A percentile compares a stretch with the other conserved stretches of the same genome.
Conservation (phyloP, 1,140 invertebrate species). For the Drosophila cardini region DNA sequence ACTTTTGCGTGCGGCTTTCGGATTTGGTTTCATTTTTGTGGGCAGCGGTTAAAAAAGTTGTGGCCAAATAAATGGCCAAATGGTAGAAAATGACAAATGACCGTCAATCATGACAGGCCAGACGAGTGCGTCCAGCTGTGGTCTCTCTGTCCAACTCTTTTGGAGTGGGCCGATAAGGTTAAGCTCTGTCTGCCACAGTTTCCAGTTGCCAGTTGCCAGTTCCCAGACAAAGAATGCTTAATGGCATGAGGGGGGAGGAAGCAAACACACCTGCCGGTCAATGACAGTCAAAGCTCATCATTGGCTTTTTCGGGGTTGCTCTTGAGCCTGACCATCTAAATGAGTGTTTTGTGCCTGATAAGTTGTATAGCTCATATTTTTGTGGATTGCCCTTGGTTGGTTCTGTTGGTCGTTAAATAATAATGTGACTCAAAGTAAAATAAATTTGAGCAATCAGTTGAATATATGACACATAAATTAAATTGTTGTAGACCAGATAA, state of each 20-base stretch:
- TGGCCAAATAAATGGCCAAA: slow-evolving; percentile 80
- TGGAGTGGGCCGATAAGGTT: slow-evolving; percentile 56
- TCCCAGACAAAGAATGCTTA: neutral
- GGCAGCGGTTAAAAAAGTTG: slow-evolving; percentile 75
- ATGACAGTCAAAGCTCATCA: slow-evolving; percentile 75
- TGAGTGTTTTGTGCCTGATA: slow-evolving; percentile 73
- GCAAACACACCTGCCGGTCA: slow-evolving; percentile 73
- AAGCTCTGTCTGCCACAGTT: slow-evolving; percentile 66
- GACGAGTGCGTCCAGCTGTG: slow-evolving; percentile 51
- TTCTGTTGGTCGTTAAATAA: slow-evolving; percentile 29
- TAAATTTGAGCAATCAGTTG: slow-evolving; percentile 52
- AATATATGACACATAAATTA: slow-evolving; percentile 25
- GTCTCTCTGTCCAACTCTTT: slow-evolving; percentile 15
- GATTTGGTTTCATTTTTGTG: slow-evolving; percentile 53
- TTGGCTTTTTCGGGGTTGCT: slow-evolving; percentile 34
- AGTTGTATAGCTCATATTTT: slow-evolving; percentile 55
- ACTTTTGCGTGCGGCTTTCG: slow-evolving; percentile 75
- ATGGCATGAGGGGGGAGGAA: neutral
- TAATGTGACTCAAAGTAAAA: slow-evolving; percentile 19
- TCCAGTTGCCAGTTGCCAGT: slow-evolving; percentile 7
- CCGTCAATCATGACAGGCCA: slow-evolving; percentile 84
- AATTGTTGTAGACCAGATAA: neutral
- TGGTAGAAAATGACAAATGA: slow-evolving; percentile 84
- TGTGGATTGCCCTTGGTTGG: slow-evolving; percentile 46
- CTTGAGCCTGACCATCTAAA: slow-evolving; percentile 57